phyloP scores from a whole-genome alignment of 2,113 vertebrate species.

The Furnarius figulus region DNA sequence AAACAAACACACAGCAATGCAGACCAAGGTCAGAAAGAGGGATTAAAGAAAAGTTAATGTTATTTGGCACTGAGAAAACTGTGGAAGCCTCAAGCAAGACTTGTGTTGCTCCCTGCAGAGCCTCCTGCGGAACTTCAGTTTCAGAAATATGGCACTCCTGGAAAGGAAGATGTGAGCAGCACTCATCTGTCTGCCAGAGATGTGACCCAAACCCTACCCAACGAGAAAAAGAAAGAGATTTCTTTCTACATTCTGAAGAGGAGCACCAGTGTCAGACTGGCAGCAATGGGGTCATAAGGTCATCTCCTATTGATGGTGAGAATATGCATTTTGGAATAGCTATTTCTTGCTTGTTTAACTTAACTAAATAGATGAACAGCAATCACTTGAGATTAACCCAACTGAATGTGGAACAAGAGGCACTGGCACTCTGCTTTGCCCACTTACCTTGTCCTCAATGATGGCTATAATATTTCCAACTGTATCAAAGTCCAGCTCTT shows the following conservation, averaged over 20 bases:
- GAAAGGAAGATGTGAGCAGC: not conserved
- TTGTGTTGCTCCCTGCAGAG: not conserved
- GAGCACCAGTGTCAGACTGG: not conserved
- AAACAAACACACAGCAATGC: slow-evolving; percentile 25
- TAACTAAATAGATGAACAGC: not conserved
- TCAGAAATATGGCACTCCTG: not conserved
- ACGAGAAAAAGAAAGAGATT: not conserved
- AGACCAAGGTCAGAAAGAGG: not conserved
- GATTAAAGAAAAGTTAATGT: not conserved
- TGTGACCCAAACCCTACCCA: not conserved
- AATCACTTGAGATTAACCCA: not conserved
- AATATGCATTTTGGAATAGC: not conserved
- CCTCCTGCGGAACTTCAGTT: not conserved
- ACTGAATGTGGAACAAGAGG: not conserved
- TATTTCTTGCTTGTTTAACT: not conserved
- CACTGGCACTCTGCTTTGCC: not conserved
- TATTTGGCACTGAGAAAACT: not conserved
- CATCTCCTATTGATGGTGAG: not conserved
- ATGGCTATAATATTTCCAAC: slow-evolving; percentile 98
- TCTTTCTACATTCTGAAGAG: not conserved
- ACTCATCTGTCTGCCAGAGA: not conserved
- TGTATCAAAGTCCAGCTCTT: slow-evolving; percentile 93
- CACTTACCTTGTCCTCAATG: slow-evolving; percentile 96
- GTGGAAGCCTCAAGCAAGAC: not conserved
- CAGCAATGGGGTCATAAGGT: not conserved